Evolutionary conservation across 2,797 vertebrate genomes (phyloP).

Genomic region (Periparus ater): DNA sequence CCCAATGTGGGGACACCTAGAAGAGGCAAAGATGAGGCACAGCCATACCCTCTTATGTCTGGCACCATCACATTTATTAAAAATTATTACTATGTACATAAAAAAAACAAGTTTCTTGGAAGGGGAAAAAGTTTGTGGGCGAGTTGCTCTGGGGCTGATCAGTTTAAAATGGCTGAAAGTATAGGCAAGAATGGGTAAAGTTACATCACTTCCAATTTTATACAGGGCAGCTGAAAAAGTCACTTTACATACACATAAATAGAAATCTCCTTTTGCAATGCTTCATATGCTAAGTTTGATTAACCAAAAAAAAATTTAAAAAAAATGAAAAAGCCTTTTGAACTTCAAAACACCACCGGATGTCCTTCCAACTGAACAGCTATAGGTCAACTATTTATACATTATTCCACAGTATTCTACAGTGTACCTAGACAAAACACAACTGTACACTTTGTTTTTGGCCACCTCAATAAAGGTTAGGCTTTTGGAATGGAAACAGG

Average conservation of each 20-base stretch:
- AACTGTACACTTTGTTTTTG: conserved; percentile 71
- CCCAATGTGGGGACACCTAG: fast-evolving
- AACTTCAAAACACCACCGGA: conserved; percentile 67
- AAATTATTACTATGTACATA: conserved; percentile 76
- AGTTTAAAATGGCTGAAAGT: conserved; percentile 26
- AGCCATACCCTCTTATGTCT: conserved; percentile 11
- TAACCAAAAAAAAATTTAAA: neutral
- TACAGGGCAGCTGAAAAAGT: conserved; percentile 67
- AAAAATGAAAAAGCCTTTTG: conserved; percentile 18
- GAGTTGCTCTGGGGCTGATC: neutral
- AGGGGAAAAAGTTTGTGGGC: conserved; percentile 1
- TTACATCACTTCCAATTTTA: conserved; percentile 66
- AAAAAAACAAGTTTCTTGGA: conserved; percentile 37
- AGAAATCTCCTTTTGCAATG: conserved; percentile 15
- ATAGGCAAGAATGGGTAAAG: conserved; percentile 3
- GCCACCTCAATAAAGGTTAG: conserved; percentile 38
- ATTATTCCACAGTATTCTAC: conserved; percentile 76
- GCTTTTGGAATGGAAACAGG: conserved; percentile 5
- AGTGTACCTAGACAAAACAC: conserved; percentile 75
- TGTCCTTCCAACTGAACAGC: conserved; percentile 47
- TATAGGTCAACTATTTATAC: conserved; percentile 74
- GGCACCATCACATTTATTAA: conserved; percentile 81
- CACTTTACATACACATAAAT: conserved; percentile 66
- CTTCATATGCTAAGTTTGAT: neutral
- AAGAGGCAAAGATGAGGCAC: neutral